phyloP scores from a whole-genome alignment of 2,113 vertebrate species.

The Mixornis gularis region DNA sequence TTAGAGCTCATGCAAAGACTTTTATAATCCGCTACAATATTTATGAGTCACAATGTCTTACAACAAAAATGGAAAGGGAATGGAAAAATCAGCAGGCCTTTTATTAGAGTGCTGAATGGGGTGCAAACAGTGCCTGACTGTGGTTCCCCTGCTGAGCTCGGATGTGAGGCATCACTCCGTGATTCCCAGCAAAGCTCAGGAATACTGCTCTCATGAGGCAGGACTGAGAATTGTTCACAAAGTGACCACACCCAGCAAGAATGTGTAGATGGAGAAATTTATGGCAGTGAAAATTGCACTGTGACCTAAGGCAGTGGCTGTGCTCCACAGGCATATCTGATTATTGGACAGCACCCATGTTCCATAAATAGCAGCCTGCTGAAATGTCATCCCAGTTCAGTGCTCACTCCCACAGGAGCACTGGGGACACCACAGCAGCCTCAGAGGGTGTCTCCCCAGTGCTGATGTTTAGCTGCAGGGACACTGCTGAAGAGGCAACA shows the following conservation, averaged over 20 bases:
- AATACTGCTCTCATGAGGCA: not conserved
- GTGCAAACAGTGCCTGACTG: not conserved
- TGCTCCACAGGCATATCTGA: conserved; percentile 17
- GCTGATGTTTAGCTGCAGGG: not conserved
- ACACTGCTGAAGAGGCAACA: not conserved
- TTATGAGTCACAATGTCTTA: not conserved
- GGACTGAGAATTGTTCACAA: not conserved
- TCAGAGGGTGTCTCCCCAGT: not conserved
- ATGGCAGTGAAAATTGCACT: conserved; percentile 14
- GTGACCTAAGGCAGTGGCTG: conserved; percentile 40
- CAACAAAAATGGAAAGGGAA: not conserved
- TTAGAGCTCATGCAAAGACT: not conserved
- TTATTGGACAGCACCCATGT: not conserved
- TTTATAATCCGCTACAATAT: not conserved
- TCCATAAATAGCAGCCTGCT: conserved; percentile 45
- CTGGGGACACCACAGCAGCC: not conserved
- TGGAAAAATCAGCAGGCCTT: not conserved
- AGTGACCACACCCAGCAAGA: conserved; percentile 46
- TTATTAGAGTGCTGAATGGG: not conserved
- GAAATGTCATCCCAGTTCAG: not conserved
- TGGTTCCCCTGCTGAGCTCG: not conserved
- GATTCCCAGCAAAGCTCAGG: not conserved
- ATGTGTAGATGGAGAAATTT: conserved; percentile 8
- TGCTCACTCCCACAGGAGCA: not conserved
- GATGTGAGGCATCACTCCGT: not conserved